phyloP scores from a whole-genome alignment of 2,113 vertebrate genomes.

The Leiothrix lutea region DNA sequence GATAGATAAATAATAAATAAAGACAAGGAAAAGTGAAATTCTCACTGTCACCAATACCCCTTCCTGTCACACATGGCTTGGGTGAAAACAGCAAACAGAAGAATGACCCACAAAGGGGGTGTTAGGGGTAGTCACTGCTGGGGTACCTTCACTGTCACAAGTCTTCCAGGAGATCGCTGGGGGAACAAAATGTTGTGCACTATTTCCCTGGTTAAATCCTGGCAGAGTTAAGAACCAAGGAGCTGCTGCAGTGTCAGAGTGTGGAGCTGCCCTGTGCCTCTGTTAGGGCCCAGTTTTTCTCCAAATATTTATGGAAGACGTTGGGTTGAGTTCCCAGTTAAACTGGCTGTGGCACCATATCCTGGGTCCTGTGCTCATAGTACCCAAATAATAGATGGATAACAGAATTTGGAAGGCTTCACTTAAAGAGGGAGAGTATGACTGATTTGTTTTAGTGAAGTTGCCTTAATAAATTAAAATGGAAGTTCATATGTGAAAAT shows the following conservation, averaged over 20 bases:
- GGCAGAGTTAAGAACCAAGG: background rate
- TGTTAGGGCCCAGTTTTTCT: background rate
- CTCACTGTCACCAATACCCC: background rate
- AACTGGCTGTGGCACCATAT: background rate
- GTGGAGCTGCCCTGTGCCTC: background rate
- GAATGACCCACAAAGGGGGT: background rate
- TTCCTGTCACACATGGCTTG: background rate
- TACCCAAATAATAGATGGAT: background rate
- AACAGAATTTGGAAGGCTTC: background rate
- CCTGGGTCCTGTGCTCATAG: background rate
- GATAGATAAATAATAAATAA: too few species aligned
- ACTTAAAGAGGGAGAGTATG: background rate
- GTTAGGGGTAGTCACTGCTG: background rate
- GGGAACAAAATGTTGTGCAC: background rate
- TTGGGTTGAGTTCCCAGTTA: background rate
- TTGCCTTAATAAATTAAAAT: background rate
- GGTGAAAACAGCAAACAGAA: background rate
- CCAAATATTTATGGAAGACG: background rate
- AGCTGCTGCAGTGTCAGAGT: background rate
- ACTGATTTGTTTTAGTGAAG: background rate
- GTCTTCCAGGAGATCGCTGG: background rate
- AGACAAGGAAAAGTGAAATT: background rate
- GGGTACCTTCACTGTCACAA: background rate
- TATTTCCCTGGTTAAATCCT: background rate
- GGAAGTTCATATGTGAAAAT: background rate